phyloP scores from a whole-genome alignment of 2,888 invertebrate genomes.

The Ecliptopera silaceata region DNA sequence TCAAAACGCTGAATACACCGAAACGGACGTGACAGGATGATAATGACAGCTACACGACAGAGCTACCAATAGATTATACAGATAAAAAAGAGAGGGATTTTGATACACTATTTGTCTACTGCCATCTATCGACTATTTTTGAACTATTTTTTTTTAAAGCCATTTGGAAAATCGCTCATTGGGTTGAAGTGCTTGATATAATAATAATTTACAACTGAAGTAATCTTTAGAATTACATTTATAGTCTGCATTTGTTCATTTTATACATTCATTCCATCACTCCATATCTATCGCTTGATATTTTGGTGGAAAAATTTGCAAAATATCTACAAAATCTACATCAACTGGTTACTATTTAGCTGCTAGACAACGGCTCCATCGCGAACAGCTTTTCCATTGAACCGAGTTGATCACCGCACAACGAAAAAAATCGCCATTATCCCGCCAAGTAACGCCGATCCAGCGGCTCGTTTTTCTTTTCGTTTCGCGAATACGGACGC shows the following conservation, averaged over 20 bases:
- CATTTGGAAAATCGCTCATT: too few relatives aligned
- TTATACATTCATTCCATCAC: slow-evolving; percentile 16
- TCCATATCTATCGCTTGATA: slow-evolving; percentile 21
- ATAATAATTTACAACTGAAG: too few relatives aligned
- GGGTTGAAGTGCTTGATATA: too few relatives aligned
- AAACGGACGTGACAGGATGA: too few relatives aligned
- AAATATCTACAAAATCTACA: slow-evolving; percentile 6
- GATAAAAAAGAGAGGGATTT: too few relatives aligned
- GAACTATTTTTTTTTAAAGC: too few relatives aligned
- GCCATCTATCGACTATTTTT: too few relatives aligned
- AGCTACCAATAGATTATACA: too few relatives aligned
- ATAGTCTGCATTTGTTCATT: not conserved
- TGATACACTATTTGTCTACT: too few relatives aligned
- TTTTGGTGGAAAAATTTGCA: slow-evolving; percentile 17
- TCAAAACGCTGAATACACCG: too few relatives aligned
- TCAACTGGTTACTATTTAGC: not conserved
- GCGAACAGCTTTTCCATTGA: not conserved
- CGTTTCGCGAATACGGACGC: slow-evolving; percentile 21
- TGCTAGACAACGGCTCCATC: not conserved
- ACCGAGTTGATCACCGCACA: not conserved
- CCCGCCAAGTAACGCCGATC: slow-evolving; percentile 26
- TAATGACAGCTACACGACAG: too few relatives aligned
- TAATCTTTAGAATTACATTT: too few relatives aligned
- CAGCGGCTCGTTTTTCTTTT: slow-evolving; percentile 35
- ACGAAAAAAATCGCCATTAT: slow-evolving; percentile 2